Conservation (phyloP, 2,797 vertebrate species). For the Pyrocephalus nanus region DNA sequence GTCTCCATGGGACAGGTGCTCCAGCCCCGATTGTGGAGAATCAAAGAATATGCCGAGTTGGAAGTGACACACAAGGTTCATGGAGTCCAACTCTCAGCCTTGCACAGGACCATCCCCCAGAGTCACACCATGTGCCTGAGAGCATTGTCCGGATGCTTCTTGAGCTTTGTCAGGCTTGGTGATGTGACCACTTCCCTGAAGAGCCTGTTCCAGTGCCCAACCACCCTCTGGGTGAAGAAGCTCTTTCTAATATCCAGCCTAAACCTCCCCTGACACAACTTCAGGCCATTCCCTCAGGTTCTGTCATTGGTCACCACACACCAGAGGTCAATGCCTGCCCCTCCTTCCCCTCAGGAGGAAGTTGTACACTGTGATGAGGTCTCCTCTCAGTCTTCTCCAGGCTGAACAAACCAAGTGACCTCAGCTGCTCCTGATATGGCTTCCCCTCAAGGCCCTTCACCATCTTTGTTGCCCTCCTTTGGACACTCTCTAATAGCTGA, state of each 20-base stretch:
- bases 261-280: not conserved
- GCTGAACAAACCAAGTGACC: not conserved
- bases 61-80: not conserved
- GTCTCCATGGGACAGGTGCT: not conserved
- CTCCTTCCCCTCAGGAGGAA: not conserved
- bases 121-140: not conserved
- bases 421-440: not conserved
- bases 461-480: not conserved
- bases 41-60: not conserved
- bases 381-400: not conserved
- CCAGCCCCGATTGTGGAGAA: not conserved
- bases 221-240: not conserved
- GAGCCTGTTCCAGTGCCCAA: not conserved
- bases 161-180: not conserved
- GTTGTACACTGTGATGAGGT: not conserved
- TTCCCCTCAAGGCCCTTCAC: not conserved
- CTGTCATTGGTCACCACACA: not conserved
- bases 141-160: not conserved
- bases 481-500: not conserved
- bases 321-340: not conserved
- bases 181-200: not conserved
- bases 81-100: not conserved
- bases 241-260: not conserved
- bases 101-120: not conserved
- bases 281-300: not conserved